These are phyloP conservation scores for Mus minutoides DNA, from an alignment of 2,797 vertebrate species.

Conservation along the genomic window DNA sequence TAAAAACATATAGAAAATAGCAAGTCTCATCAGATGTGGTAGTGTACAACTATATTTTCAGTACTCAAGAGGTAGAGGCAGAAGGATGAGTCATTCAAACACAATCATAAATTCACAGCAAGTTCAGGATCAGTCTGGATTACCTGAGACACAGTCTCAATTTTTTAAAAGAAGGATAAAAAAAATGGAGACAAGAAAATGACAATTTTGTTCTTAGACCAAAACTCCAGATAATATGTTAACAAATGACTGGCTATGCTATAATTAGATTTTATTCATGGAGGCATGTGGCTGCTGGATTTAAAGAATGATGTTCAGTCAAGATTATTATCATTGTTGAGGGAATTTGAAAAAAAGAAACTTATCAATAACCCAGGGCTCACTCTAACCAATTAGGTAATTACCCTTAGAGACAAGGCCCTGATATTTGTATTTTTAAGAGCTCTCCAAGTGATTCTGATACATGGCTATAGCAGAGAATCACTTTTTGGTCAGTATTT, in stretches of 20 bases:
- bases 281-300: not conserved
- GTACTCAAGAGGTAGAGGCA: not conserved
- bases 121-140: not conserved
- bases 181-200: not conserved
- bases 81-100: not conserved
- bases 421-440: not conserved
- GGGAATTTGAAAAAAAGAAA: not conserved
- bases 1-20: not conserved
- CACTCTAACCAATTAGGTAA: not conserved
- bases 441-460: not conserved
- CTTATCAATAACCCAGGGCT: not conserved
- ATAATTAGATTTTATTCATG: slow-evolving; percentile 9
- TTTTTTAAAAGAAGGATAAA: too few species aligned
- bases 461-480: not conserved
- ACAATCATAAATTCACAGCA: not conserved
- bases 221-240: not conserved
- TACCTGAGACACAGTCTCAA: not conserved
- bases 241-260: slow-evolving; percentile 17
- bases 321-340: not conserved
- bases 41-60: not conserved
- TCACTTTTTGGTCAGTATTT: not conserved
- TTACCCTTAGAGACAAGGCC: not conserved
- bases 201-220: not conserved
- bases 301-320: not conserved
- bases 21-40: not conserved